Evolutionary conservation across 2,888 invertebrate genomes (phyloP).

Genomic region (Erebia palarica): DNA sequence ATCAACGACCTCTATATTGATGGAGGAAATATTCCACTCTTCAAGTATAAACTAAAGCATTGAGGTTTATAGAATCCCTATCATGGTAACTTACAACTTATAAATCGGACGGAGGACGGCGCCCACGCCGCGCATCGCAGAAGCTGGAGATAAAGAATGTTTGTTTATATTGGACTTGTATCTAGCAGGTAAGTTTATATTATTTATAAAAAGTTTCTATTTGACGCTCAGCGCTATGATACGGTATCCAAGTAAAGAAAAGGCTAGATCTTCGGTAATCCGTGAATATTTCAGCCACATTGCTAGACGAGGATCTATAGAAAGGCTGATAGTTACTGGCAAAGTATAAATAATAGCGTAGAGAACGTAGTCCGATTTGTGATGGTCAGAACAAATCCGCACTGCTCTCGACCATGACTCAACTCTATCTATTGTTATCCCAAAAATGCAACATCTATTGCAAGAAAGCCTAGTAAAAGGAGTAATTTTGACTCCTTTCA

Average conservation of each 20-base stretch:
- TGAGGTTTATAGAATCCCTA: conserved; percentile 7
- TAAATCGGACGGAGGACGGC: conserved; percentile 57
- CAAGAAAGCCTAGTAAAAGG: no score
- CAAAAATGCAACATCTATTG: no score
- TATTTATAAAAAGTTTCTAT: background rate
- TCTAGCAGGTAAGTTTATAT: background rate
- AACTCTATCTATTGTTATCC: no score
- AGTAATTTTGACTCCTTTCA: no score
- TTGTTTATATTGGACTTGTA: conserved; percentile 43
- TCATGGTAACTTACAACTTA: conserved; percentile 35
- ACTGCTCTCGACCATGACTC: no score
- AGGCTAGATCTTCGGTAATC: no score
- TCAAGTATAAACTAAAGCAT: background rate
- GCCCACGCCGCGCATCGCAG: conserved; percentile 74
- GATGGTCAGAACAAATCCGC: no score
- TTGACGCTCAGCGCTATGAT: background rate
- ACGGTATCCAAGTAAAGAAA: no score
- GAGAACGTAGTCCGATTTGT: no score
- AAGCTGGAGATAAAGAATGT: conserved; percentile 64
- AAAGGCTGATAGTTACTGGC: background rate
- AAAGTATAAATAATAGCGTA: no score
- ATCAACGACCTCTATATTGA: no score
- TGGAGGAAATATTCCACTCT: background rate
- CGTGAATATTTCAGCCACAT: no score
- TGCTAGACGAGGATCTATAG: background rate